Base-by-base conservation (phyloP, 64 coral and sea anemone species). In the Catalaphyllia jardinei region DNA sequence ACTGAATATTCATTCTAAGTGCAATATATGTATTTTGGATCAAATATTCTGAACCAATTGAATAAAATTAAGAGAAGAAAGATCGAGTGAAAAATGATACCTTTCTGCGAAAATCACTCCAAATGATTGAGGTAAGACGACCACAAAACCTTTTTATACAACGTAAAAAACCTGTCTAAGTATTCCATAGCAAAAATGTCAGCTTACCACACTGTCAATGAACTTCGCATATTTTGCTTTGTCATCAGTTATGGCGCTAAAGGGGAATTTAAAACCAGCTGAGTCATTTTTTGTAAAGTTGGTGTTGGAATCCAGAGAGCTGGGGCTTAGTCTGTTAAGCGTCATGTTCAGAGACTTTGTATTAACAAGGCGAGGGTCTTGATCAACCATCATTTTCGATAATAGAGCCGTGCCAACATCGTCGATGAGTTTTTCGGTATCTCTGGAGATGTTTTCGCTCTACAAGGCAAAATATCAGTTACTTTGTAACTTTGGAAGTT, bases 261-360 rank as follows among this genome's bases (percentile, higher is more conserved):
- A 30, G 4, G 77, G 64, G 71, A 89, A 63, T 72, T 38, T 79
- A 67, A 71, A 81, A 2, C 50, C 61, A 14, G 55, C 55, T n/a
- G 29, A 10, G 17, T 31, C 60, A 31, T 52, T 67, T 27, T 89
- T 35, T 28, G 49, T 74, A 11, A 75, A 60, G 29, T 75, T 19
- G 24, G 30, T 31, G 28, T 39, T 75, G 1, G 29, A 33, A 16
- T 31, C 17, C 46, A 73, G 31, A 7, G 61, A 67, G 0, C 33
- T 9, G 12, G 88, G 88, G 57, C 62, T 93, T 39, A 91, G 82
- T 65, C 88, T 89, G 50, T 83, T 86, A 1, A 96, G 77, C 50
- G 88, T 83, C 92, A 96, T 77, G 52, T 88, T 61, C 29, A 96
- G 61, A 16, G 95, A 96, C 1, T 86, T 72, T 20, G 94, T 95